Evolutionary conservation across 2,797 vertebrate genomes (phyloP).

Genomic region (Pipistrellus kuhlii): DNA sequence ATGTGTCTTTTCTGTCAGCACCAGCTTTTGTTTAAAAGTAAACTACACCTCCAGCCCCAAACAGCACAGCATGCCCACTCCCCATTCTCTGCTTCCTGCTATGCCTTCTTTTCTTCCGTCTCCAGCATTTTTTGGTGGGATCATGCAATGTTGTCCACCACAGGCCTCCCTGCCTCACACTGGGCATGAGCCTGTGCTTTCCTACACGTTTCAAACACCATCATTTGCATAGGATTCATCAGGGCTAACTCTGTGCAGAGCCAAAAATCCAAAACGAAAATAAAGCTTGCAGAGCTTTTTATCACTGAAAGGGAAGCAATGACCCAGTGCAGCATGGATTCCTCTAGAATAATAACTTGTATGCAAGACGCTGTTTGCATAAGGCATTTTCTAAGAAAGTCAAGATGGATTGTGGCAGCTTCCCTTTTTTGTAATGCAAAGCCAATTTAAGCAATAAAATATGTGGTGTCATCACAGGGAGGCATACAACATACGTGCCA

Average conservation of each 20-base stretch:
- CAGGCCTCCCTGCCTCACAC: neutral
- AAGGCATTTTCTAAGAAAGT: neutral
- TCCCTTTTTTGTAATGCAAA: conserved; percentile 29
- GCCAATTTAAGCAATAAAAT: conserved; percentile 62
- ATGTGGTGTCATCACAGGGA: neutral
- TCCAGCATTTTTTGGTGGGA: neutral
- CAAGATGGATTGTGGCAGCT: neutral
- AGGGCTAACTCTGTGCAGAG: neutral
- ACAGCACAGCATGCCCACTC: neutral
- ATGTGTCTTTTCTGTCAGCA: conserved; percentile 23
- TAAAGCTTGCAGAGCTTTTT: neutral
- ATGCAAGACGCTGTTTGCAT: neutral
- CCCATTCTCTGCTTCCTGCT: neutral
- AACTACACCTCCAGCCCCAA: neutral
- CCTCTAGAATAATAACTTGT: neutral
- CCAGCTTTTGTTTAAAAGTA: conserved; percentile 49
- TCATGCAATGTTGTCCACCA: neutral
- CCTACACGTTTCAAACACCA: neutral
- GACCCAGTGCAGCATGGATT: neutral
- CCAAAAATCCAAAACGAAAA: conserved; percentile 31
- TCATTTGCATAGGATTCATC: neutral
- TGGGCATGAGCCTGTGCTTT: neutral
- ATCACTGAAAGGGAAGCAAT: neutral
- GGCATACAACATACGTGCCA: neutral
- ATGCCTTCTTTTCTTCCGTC: neutral